phyloP scores from a whole-genome alignment of 2,888 invertebrate genomes.

The Frankliniella fusca region DNA sequence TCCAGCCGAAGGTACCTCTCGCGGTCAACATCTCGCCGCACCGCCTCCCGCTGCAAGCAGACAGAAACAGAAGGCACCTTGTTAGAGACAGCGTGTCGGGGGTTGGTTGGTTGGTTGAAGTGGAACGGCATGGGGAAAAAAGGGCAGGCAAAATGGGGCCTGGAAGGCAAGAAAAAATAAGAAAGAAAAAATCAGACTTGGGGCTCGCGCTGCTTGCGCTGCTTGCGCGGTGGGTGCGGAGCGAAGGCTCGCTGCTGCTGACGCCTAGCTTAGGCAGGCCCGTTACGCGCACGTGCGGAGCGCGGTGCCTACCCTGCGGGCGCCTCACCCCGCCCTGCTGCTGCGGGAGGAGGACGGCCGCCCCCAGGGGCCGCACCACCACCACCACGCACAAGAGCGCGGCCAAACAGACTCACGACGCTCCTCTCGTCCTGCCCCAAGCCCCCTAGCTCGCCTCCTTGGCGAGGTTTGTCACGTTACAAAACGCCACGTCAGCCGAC shows the following conservation, averaged over 20 bases:
- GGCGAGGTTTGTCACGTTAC: neutral
- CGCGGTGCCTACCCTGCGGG: neutral
- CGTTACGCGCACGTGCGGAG: neutral
- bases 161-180: too few relatives aligned
- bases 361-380: too few relatives aligned
- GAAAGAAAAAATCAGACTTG: too few relatives aligned
- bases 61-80: conserved; percentile 38
- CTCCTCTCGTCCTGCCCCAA: too few relatives aligned
- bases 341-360: neutral
- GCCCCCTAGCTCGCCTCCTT: neutral
- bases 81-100: too few relatives aligned
- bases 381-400: too few relatives aligned
- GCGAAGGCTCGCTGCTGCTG: too few relatives aligned
- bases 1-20: conserved; percentile 60
- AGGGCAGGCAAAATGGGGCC: neutral
- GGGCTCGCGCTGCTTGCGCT: too few relatives aligned
- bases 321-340: neutral
- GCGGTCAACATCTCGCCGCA: conserved; percentile 66
- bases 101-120: too few relatives aligned
- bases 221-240: too few relatives aligned
- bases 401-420: too few relatives aligned
- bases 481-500: neutral
- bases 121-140: neutral
- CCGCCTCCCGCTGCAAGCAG: conserved; percentile 63
- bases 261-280: conserved; percentile 1